Conservation (phyloP, 1,140 invertebrate genomes). For the Drosophila melanica region DNA sequence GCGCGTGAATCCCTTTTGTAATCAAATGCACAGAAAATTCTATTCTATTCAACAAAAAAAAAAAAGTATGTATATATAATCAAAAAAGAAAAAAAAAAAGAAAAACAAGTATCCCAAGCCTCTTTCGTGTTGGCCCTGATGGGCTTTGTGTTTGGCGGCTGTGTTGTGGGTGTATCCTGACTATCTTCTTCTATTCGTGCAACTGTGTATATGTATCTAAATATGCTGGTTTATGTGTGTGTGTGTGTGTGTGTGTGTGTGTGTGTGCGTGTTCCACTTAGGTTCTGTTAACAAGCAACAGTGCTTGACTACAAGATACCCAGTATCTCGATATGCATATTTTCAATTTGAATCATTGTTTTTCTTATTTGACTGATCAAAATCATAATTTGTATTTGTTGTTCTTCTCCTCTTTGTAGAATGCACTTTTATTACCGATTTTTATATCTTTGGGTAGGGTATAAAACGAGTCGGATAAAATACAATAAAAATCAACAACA, state of each 20-base stretch:
- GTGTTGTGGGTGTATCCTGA: constrained; percentile 32
- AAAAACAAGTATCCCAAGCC: constrained; percentile 60
- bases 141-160: constrained; percentile 66
- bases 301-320: neutral
- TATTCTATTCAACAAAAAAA: constrained; percentile 67
- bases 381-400: too few relatives aligned
- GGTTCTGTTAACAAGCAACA: constrained; percentile 17
- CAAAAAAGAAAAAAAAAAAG: constrained; percentile 23
- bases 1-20: constrained; percentile 79
- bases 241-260: too few relatives aligned
- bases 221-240: constrained; percentile 1
- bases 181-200: constrained; percentile 22
- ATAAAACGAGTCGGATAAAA: constrained; percentile 10
- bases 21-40: constrained; percentile 80
- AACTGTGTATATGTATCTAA: constrained; percentile 23
- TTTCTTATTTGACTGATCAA: too few relatives aligned
- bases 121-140: constrained; percentile 71
- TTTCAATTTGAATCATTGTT: too few relatives aligned
- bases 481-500: neutral
- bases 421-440: too few relatives aligned
- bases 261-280: constrained; percentile 72
- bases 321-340: too few relatives aligned
- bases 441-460: neutral
- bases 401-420: too few relatives aligned
- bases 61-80: constrained; percentile 16